A percentile compares a stretch with the other conserved stretches of the same genome.
These are phyloP conservation scores for Pogonocichla stellata DNA, from an alignment of 2,113 vertebrate genomes.

Conservation along the genomic window DNA sequence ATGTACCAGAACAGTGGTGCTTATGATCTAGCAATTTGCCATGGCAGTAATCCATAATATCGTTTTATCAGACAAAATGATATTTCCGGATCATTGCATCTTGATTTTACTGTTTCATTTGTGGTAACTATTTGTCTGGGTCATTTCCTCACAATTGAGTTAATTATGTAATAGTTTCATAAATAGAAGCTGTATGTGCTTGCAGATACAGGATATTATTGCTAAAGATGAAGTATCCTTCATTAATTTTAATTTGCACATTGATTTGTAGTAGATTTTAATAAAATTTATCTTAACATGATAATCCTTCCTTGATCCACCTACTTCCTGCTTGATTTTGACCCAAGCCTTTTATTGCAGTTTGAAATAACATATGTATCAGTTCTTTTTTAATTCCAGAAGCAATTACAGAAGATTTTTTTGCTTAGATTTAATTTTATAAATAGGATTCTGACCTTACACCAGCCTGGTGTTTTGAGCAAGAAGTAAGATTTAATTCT, in stretches of 20 bases:
- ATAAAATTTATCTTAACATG: conserved; percentile 62
- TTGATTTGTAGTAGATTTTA: conserved; percentile 69
- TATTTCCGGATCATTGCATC: not conserved
- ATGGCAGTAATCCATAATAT: not conserved
- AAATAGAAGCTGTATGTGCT: conserved; percentile 48
- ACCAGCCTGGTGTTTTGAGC: not conserved
- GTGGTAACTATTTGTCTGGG: conserved; percentile 20
- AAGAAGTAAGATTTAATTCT: not conserved
- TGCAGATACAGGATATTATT: conserved; percentile 49
- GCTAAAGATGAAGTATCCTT: conserved; percentile 43
- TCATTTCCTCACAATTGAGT: conserved; percentile 56
- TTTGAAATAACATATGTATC: conserved; percentile 13
- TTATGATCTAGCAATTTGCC: not conserved
- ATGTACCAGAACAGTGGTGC: not conserved
- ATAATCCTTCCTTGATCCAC: conserved; percentile 43
- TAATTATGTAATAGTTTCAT: conserved; percentile 60
- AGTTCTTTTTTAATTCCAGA: conserved; percentile 39
- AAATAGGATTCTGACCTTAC: not conserved
- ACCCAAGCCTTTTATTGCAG: conserved; percentile 27
- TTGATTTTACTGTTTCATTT: not conserved
- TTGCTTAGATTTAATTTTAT: not conserved
- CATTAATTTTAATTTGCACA: conserved; percentile 51
- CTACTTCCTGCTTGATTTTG: conserved; percentile 62
- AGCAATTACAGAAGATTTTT: not conserved
- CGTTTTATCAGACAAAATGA: not conserved